Percentiles rank a stretch among this genome's conserved stretches.
Conservation (phyloP, 2,888 invertebrate genomes). For the Hoplodrina ambigua region DNA sequence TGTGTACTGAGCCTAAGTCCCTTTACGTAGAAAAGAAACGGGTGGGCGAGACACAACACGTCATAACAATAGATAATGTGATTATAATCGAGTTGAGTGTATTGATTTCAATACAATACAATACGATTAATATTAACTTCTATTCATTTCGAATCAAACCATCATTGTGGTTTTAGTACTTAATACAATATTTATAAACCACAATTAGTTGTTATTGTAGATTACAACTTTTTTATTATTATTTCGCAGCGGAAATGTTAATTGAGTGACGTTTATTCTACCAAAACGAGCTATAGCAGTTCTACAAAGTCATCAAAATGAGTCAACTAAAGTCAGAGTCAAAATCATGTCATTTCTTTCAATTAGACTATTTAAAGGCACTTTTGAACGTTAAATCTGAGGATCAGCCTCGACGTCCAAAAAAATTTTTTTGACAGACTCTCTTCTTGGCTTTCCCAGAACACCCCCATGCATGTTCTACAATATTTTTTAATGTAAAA, state of each 20-base stretch:
- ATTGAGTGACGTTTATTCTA: not conserved
- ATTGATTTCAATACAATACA: slow-evolving; percentile 34
- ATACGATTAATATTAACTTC: slow-evolving; percentile 9
- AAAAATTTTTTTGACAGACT: too few relatives aligned
- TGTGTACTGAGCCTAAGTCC: not conserved
- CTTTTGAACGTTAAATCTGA: too few relatives aligned
- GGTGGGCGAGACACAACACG: not conserved
- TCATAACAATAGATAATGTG: slow-evolving; percentile 33
- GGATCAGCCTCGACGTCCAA: too few relatives aligned
- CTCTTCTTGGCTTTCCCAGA: too few relatives aligned
- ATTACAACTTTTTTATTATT: slow-evolving; percentile 11
- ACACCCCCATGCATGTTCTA: too few relatives aligned
- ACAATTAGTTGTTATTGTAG: slow-evolving; percentile 9
- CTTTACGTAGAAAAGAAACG: not conserved
- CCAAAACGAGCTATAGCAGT: too few relatives aligned
- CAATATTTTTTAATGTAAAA: too few relatives aligned
- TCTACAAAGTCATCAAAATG: too few relatives aligned
- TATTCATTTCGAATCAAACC: slow-evolving; percentile 50
- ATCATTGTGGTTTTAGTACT: slow-evolving; percentile 12
- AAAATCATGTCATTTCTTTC: too few relatives aligned
- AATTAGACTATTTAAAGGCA: too few relatives aligned
- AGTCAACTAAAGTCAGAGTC: too few relatives aligned
- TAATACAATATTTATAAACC: slow-evolving; percentile 2
- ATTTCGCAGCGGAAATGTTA: not conserved
- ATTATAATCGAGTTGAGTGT: slow-evolving; percentile 38